phyloP scores from a whole-genome alignment of 1,140 invertebrate species.

The Pristionchus pacificus region DNA sequence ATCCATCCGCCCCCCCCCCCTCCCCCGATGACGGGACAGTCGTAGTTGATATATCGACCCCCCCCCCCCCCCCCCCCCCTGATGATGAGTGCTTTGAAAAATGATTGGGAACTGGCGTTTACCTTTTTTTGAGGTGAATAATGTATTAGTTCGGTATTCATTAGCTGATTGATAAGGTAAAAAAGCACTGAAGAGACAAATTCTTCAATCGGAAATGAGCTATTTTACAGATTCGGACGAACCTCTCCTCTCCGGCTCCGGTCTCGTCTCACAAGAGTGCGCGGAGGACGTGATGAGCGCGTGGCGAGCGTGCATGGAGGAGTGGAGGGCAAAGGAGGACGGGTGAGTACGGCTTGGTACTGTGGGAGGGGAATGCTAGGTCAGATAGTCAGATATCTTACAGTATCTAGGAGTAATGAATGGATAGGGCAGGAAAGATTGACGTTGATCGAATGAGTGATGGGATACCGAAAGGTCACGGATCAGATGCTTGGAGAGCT shows the following conservation, averaged over 20 bases:
- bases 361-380: neutral
- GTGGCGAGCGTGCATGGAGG: conserved; percentile 82
- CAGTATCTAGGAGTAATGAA: neutral
- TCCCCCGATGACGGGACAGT: no score
- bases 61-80: no score
- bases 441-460: neutral
- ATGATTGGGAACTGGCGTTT: no score
- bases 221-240: conserved; percentile 74
- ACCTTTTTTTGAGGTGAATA: no score
- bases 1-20: no score
- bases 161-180: no score
- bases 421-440: neutral
- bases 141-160: no score
- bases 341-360: conserved; percentile 24
- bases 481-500: neutral
- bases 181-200: neutral
- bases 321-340: conserved; percentile 67
- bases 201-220: neutral
- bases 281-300: conserved; percentile 81
- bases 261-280: conserved; percentile 91
- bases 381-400: conserved; percentile 12
- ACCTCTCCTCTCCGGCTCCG: conserved; percentile 88
- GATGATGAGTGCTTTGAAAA: no score
- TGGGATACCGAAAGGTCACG: neutral
- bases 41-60: no score